Evolutionary conservation across 2,113 vertebrate genomes (phyloP), one percentile per base, ranked within the genome.

Genomic region (Poeciliopsis turrubarensis): DNA sequence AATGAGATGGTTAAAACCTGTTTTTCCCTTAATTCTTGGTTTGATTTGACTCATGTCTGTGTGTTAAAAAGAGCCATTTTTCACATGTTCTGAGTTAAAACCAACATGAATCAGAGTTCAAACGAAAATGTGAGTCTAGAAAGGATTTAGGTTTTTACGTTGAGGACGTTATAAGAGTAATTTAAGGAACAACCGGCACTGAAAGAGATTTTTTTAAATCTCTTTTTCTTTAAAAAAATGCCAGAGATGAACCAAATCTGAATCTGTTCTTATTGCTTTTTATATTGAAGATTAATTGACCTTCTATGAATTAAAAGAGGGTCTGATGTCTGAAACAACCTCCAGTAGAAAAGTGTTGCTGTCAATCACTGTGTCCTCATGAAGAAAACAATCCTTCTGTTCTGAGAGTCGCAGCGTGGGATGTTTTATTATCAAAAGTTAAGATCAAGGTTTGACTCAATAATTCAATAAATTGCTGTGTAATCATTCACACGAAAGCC

Each of bases 391-490:
- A 30, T 63, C 3, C 8, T 65, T 5, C 34, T 25, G 31, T 25
- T 65, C 19, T 25, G 31, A 31, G 30, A 61, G 22, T 65, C 11
- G n/a, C 34, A 17, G 13, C n/a, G 34, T 15, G 65, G 39, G 37
- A 17, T 44, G 1, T 0, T 19, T 63, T 26, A 27, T 69, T 41
- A 37, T 70, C 32, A 65, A n/a, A 67, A 10, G 25, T 11, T 41
- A 37, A 65, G 41, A 34, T 57, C 51, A 17, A 14, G 7, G 2
- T 67, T 19, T 75, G 65, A 75, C 68, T 72, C 68, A 62, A 2
- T 7, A 5, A 25, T 61, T 73, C 27, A 51, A 19, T 27, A 44
- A 0, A 34, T 12, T n/a, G 1, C 17, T 51, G 14, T 54, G 19
- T 19, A 5, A 22, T 51, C n/a, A 32, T 73, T 77, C 61, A n/a